A percentile compares a stretch with the other conserved stretches of the same genome.
phyloP scores from a whole-genome alignment of 1,140 invertebrate species.

The Wiebesia pumilae region DNA sequence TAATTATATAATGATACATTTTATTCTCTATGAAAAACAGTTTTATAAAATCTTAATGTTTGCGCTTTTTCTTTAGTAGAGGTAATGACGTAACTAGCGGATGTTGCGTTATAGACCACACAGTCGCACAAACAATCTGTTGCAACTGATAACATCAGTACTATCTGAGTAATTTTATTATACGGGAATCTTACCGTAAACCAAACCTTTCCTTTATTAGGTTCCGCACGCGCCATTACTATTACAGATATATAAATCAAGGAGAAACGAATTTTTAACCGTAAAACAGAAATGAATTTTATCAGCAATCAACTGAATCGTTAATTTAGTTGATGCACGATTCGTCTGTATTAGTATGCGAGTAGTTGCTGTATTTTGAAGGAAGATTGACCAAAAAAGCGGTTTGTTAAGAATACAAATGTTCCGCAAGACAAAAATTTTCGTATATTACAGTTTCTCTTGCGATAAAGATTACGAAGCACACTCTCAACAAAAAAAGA shows the following conservation, averaged over 20 bases:
- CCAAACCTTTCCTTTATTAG: neutral
- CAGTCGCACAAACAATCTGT: neutral
- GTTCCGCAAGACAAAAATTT: no score
- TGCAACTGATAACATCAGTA: neutral
- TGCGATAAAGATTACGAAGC: no score
- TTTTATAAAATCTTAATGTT: no score
- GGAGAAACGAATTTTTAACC: conserved; percentile 66
- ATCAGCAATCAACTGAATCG: conserved; percentile 58
- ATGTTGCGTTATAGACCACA: neutral
- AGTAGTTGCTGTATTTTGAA: neutral
- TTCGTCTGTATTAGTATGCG: neutral
- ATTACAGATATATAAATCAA: conserved; percentile 57
- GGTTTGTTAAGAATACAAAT: no score
- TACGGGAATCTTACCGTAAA: no score
- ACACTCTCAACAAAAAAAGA: no score
- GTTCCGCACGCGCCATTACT: conserved; percentile 48
- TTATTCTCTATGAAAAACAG: no score
- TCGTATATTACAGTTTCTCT: no score
- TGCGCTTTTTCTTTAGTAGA: neutral
- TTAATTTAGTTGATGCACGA: neutral
- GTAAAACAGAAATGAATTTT: conserved; percentile 64
- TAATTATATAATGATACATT: no score
- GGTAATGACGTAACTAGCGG: no score
- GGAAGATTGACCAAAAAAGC: no score
- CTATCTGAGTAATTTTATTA: conserved; percentile 19